phyloP scores from a whole-genome alignment of 2,888 invertebrate species.

The Microctonus aethiopoides region DNA sequence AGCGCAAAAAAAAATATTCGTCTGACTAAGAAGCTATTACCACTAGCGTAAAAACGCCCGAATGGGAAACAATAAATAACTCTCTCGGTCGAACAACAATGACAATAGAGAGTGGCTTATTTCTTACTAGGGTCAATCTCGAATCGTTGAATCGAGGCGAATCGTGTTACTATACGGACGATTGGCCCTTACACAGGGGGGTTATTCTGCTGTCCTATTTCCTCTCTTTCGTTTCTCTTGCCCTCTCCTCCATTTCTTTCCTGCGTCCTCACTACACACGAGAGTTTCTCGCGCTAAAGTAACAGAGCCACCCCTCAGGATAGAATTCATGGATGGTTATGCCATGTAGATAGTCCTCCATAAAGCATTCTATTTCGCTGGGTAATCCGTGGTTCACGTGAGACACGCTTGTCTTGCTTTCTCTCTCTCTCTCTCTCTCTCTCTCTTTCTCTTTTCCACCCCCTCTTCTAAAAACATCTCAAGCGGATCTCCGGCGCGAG shows the following conservation, averaged over 20 bases:
- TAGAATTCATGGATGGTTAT: constrained; percentile 36
- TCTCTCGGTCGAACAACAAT: constrained; percentile 18
- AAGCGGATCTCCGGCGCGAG: constrained; percentile 25
- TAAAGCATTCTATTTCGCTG: constrained; percentile 61
- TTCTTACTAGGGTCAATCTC: constrained; percentile 30
- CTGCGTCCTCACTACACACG: constrained; percentile 33
- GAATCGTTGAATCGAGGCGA: constrained; percentile 40
- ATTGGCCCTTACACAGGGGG: constrained; percentile 41
- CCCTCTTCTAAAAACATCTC: too few relatives aligned
- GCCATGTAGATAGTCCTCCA: constrained; percentile 44
- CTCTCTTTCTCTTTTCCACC: constrained; percentile 26
- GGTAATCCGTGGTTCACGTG: constrained; percentile 60
- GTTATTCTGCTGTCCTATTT: constrained; percentile 31
- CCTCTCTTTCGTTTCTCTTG: constrained; percentile 2
- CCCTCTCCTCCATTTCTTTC: constrained; percentile 25
- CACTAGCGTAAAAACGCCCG: constrained; percentile 10
- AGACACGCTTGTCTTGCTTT: constrained; percentile 43
- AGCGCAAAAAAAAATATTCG: constrained; percentile 11
- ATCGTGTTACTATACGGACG: constrained; percentile 44
- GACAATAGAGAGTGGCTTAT: constrained; percentile 25
- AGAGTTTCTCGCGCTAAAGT: constrained; percentile 17
- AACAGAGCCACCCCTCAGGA: constrained; percentile 11
- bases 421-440: constrained; percentile 31
- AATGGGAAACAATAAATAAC: constrained; percentile 34
- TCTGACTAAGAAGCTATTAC: constrained; percentile 30